These are phyloP conservation scores for Callaeas wilsoni DNA, from an alignment of 2,113 vertebrate genomes.

Conservation along the genomic window DNA sequence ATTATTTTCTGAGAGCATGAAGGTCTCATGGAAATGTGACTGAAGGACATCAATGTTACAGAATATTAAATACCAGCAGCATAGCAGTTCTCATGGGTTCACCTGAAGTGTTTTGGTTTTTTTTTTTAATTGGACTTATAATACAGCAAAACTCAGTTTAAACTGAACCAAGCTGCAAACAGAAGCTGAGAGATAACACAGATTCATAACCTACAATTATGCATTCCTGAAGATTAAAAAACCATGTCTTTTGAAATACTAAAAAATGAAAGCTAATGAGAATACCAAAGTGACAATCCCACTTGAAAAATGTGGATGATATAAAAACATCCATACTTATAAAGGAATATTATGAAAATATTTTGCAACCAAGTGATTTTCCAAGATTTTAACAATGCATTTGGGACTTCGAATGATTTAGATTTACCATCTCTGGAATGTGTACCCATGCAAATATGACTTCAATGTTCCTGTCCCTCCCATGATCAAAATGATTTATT, in stretches of 20 bases:
- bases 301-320: neutral
- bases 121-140: neutral
- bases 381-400: neutral
- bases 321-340: neutral
- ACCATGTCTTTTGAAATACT: neutral
- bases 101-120: neutral
- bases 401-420: neutral
- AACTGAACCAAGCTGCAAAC: neutral
- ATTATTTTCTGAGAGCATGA: neutral
- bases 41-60: neutral
- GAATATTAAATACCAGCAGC: neutral
- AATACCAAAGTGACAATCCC: conserved; percentile 26
- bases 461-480: neutral
- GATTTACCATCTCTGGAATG: neutral
- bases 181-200: neutral
- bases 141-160: neutral
- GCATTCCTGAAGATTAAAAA: neutral
- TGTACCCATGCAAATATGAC: neutral
- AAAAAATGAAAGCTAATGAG: neutral
- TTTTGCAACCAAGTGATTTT: neutral
- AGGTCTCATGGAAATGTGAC: neutral
- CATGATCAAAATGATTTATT: neutral
- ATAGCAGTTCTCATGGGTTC: neutral
- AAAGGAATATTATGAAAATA: neutral
- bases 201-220: neutral